Evolutionary conservation across 2,888 invertebrate species (phyloP).

Genomic region (Rosalia funebris): DNA sequence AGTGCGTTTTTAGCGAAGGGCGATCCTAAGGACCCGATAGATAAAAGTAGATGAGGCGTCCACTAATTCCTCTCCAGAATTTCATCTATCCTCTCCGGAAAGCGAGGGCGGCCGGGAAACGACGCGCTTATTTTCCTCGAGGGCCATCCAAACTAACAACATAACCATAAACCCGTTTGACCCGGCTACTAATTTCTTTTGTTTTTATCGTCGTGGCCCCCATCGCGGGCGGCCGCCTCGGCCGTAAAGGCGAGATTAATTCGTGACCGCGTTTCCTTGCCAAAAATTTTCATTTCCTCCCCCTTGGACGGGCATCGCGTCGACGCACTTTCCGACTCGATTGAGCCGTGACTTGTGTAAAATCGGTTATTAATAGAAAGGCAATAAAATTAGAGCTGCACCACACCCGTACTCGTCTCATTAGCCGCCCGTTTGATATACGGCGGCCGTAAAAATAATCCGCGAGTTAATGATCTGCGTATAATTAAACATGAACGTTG

Average conservation of each 20-base stretch:
- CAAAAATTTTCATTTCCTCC: slow-evolving; percentile 33
- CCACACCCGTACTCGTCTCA: slow-evolving; percentile 30
- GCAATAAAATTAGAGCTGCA: slow-evolving; percentile 30
- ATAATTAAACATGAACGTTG: slow-evolving; percentile 30
- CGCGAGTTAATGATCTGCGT: slow-evolving; percentile 33
- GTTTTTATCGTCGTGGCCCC: slow-evolving; percentile 38
- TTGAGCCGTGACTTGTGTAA: slow-evolving; percentile 37
- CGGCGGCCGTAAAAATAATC: slow-evolving; percentile 23
- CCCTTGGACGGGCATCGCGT: slow-evolving; percentile 33
- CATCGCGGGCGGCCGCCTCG: slow-evolving; percentile 13
- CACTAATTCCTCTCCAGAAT: too few species aligned
- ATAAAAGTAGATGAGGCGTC: too few species aligned
- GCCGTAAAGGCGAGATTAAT: slow-evolving; percentile 32
- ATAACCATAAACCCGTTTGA: slow-evolving; percentile 42
- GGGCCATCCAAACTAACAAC: too few species aligned
- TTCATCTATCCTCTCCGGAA: too few species aligned
- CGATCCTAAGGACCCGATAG: too few species aligned
- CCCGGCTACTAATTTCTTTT: slow-evolving; percentile 33
- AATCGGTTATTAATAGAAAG: slow-evolving; percentile 42
- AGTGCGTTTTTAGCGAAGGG: too few species aligned
- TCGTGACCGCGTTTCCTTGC: slow-evolving; percentile 28
- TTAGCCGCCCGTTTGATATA: slow-evolving; percentile 39
- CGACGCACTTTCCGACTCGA: slow-evolving; percentile 26
- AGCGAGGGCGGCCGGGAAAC: too few species aligned
- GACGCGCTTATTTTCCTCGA: too few species aligned